Base-by-base conservation (phyloP, 2,888 invertebrate species). In the Palloptera scutellata region DNA sequence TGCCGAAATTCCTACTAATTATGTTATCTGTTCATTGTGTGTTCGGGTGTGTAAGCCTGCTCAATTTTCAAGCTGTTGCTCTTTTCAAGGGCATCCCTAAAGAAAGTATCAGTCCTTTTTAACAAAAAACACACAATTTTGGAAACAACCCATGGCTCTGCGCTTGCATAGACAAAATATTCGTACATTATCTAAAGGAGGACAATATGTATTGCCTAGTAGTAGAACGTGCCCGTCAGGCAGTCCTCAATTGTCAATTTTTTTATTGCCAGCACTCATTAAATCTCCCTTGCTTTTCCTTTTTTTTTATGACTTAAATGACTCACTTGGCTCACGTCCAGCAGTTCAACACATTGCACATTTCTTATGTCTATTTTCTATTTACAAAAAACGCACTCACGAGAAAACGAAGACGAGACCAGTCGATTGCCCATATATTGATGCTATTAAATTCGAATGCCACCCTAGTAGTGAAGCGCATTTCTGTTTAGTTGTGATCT, bases 391-490 rank as follows among this genome's bases (percentile, higher is more conserved):
- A 41, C 17, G 51, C 48, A 42, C 40, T 13, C 48, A 15, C 40
- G 40, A 51, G 17, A 1, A 19, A 15, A 51, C 40, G 9, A 11
- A 40, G 41, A 9, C 55, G n/a, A 19, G 54, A 17, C 53, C n/a
- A 42, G 12, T 13, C 17, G 64, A 55, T n/a, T 51, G 48, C 30
- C 51, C 55, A 30, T 30, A 30, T 30, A 30, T 30, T 30, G 30
- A 30, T 30, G 6, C 30, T 51, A 40, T 61, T 41, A 40, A n/a
- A 15, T 40, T 41, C n/a, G 41, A 57, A 73, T 79, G 76, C 81
- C 81, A 82, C 81, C 81, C 82, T 80, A 79, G 82, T 83, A 81
- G 83, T 78, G 77, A 77, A 79, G 80, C 75, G 77, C 13, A 81
- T 80, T 74, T 73, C 52, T 20, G 74, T 78, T 79, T 82, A 78